Base-by-base conservation (phyloP, 1,140 invertebrate species). In the Micrasema minimum region DNA sequence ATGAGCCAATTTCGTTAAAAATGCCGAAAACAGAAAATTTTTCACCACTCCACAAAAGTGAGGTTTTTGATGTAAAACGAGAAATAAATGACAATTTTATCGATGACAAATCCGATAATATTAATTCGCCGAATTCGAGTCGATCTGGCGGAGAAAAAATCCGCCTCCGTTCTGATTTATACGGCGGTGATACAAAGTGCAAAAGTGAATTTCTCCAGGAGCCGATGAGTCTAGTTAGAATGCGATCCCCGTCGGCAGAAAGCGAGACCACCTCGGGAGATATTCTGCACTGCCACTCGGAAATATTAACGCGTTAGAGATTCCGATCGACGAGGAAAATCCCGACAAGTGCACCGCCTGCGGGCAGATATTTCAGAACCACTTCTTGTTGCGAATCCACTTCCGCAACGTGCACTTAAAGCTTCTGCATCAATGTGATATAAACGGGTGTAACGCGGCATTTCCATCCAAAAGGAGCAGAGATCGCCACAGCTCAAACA, bases 341-440 rank as follows among this genome's bases (percentile, higher is more conserved):
- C 94, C 94, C 0, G 87, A 93, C 23, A 86, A 91, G 66, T 97
- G 95, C 82, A 90, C 92, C 0, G 91, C 92, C 3, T 97, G 95
- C 79, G 93, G 93, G n/a, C 95, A 96, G 83, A 89, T 93, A 78
- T 97, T 97, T 86, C 93, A 95, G 78, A 96, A 95, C 80, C 93
- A 95, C 80, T 97, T 96, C 79, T 92, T 92, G 12, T 89, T 96
- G 26, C 96, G 96, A 77, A 94, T 93, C 16, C 95, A 97, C 78
- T 97, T 94, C 81, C 93, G 95, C 82, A 96, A 94, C 79, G 94
- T 96, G 12, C 96, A 97, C 81, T 86, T 96, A 46, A 96, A 96
- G 79, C 80, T 96, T 75, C 94, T 95, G 90, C 95, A 97, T 80
- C 92, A 91, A 45, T 97, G 95, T 82, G 94, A 93, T 67, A 92